Conservation (phyloP, 2,888 invertebrate species). For the Tetragnatha montana region DNA sequence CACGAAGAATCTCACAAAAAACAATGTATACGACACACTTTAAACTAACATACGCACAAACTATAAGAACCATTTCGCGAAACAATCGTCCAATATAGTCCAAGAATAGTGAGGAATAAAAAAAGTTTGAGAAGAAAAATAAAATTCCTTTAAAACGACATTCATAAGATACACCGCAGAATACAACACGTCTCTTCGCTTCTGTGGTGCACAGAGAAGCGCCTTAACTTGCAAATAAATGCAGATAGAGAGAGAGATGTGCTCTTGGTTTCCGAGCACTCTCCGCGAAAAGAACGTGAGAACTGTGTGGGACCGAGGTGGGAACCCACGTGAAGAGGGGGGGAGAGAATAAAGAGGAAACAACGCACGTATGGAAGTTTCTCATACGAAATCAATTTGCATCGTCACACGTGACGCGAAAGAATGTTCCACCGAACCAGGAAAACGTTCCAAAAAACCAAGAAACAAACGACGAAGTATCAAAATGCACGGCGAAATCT, state of each 20-base stretch:
- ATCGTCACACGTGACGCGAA: not conserved
- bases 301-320: not conserved
- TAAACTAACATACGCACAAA: too few relatives aligned
- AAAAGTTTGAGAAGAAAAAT: too few relatives aligned
- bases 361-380: not conserved
- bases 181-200: too few relatives aligned
- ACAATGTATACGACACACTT: too few relatives aligned
- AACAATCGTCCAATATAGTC: too few relatives aligned
- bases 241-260: not conserved
- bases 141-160: not conserved
- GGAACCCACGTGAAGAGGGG: not conserved
- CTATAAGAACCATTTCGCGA: too few relatives aligned
- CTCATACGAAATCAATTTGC: conserved; percentile 1
- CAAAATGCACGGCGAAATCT: not conserved
- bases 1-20: too few relatives aligned
- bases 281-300: not conserved
- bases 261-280: not conserved
- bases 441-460: not conserved
- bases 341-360: not conserved
- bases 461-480: not conserved
- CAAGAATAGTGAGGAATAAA: too few relatives aligned
- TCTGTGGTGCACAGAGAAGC: not conserved
- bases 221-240: not conserved
- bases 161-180: not conserved
- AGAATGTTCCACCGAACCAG: conserved; percentile 1